phyloP scores from a whole-genome alignment of 2,888 invertebrate species.

The Adelognathus sp. region DNA sequence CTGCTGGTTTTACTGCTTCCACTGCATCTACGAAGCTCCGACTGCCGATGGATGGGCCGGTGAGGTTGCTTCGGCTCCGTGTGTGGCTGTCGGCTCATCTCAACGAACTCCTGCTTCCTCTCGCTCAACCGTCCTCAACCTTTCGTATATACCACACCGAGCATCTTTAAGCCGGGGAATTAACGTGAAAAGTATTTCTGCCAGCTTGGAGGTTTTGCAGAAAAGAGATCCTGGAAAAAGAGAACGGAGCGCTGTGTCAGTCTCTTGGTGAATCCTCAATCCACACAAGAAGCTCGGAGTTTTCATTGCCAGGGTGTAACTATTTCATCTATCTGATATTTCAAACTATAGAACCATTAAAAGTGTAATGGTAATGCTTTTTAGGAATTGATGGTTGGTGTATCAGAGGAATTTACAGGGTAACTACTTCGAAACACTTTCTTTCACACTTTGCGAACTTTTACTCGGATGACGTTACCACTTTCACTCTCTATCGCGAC shows the following conservation, averaged over 20 bases:
- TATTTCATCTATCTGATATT: not conserved
- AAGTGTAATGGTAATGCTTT: not conserved
- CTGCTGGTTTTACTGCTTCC: conserved; percentile 22
- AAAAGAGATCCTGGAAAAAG: conserved; percentile 20
- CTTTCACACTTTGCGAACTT: conserved; percentile 60
- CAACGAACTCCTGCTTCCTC: conserved; percentile 40
- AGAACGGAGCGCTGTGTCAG: not conserved
- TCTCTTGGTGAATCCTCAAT: conserved; percentile 7
- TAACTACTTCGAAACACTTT: conserved; percentile 19
- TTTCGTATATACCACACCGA: conserved; percentile 3
- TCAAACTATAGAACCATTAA: not conserved
- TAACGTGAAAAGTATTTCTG: conserved; percentile 59
- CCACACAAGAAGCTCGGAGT: not conserved
- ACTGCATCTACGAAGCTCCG: conserved; percentile 49
- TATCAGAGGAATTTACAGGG: not conserved
- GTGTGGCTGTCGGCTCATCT: conserved; percentile 45
- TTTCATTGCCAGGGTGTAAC: not conserved
- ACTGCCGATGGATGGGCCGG: conserved; percentile 58
- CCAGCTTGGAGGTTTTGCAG: conserved; percentile 32
- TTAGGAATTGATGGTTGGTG: not conserved
- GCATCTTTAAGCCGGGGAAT: conserved; percentile 52
- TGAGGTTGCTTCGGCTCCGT: conserved; percentile 59
- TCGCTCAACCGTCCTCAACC: conserved; percentile 28
- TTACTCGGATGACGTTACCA: conserved; percentile 68
- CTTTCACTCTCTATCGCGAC: conserved; percentile 80